Evolutionary conservation across 1,140 invertebrate species (phyloP), one percentile per base, ranked within the genome.

Genomic region (Helicorthomorpha holstii): DNA sequence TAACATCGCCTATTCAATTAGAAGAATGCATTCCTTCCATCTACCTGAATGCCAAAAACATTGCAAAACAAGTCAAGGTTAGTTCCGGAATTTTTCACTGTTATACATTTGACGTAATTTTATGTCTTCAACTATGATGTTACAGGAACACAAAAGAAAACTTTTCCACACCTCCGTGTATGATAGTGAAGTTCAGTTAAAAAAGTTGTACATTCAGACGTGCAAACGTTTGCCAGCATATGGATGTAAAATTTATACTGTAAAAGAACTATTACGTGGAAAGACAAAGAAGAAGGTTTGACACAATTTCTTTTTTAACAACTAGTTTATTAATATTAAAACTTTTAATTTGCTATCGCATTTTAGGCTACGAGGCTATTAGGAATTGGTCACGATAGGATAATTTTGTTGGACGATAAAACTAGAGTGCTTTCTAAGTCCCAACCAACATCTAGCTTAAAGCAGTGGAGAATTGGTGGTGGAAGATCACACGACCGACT

Each of bases 81-180:
- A 60, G 63, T 60, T 27, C 27, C 1, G 23, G 4, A 46, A 10
- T 46, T 25, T 34, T 34, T 34, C 7, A 16, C 29, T 34, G 7
- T 34, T 16, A 16, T 34, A 34, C 7, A 34, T 34, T 34, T 34
- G 16, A 34, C 16, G 29, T 16, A 7, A 34, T 34, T 16, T 34
- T 7, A 34, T 16, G 29, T 34, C 7, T 34, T 34, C 16, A 7
- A 34, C 7, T 7, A 7, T 21, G 57, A 56, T 50, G 34, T 51
- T 49, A 45, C 64, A 84, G 82, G 75, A 85, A 64, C 73, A 83
- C 66, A 76, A 81, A 63, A 69, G 77, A 49, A 80, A 80, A 60
- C 61, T 82, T 19, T 80, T 79, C 62, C 79, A 82, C 57, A 76
- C 75, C 2, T 72, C 76, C 10, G 72, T 80, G 14, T 81, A 81